These are phyloP conservation scores for Dasypus novemcinctus DNA, from an alignment of 2,113 vertebrate genomes.

Conservation along the genomic window DNA sequence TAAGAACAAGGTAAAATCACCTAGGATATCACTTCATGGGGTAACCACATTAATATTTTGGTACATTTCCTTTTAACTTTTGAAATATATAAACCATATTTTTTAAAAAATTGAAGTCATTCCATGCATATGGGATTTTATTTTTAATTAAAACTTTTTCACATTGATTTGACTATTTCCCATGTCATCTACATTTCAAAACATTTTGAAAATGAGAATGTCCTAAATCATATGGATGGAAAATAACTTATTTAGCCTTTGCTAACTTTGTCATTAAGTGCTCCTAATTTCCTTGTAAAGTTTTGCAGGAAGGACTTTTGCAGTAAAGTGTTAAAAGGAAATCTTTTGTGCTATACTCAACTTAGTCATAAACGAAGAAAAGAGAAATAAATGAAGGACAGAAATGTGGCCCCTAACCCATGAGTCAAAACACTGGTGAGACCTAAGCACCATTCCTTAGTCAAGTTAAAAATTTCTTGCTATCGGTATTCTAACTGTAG, in stretches of 20 bases:
- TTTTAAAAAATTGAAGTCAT: not conserved
- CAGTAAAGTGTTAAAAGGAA: not conserved
- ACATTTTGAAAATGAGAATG: not conserved
- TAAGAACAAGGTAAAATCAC: not conserved
- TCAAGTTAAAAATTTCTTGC: not conserved
- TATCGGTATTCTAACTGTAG: not conserved
- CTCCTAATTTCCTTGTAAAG: slow-evolving; percentile 7
- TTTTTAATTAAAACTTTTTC: not conserved
- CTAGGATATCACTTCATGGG: not conserved
- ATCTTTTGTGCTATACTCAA: not conserved
- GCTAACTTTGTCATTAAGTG: slow-evolving; percentile 22
- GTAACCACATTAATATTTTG: slow-evolving; percentile 4
- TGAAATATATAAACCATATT: not conserved
- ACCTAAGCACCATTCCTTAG: not conserved
- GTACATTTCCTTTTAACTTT: not conserved
- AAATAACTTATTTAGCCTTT: not conserved
- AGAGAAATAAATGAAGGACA: not conserved
- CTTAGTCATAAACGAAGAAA: not conserved
- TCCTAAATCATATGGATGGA: not conserved
- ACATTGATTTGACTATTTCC: not conserved
- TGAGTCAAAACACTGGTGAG: not conserved
- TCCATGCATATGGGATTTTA: not conserved
- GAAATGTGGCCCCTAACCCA: not conserved
- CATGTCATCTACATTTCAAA: not conserved
- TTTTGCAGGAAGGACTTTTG: not conserved